Percentiles rank a stretch among this genome's conserved stretches.
Conservation (phyloP, 2,888 invertebrate species). For the Panopea generosa region DNA sequence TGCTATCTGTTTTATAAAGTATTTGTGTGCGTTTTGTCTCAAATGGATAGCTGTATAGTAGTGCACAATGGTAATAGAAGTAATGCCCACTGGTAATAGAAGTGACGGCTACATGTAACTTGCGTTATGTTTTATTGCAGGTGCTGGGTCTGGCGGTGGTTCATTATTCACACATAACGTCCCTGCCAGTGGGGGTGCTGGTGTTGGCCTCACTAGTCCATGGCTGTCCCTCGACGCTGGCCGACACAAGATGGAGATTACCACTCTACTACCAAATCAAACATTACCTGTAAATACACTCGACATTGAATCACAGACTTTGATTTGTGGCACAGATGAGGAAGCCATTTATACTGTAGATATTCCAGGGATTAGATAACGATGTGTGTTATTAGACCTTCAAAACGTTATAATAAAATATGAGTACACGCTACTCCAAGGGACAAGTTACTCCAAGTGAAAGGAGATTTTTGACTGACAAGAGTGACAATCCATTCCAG, state of each 20-base stretch:
- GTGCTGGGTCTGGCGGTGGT: slow-evolving; percentile 71
- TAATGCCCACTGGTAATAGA: no score
- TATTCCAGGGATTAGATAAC: slow-evolving; percentile 74
- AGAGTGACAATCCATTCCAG: background rate
- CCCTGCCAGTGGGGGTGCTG: slow-evolving; percentile 15
- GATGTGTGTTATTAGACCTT: no score
- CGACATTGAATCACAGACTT: slow-evolving; percentile 90
- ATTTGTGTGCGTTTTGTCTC: no score
- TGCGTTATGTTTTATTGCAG: no score
- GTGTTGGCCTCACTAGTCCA: slow-evolving; percentile 81
- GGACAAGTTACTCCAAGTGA: no score
- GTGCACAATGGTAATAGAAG: no score
- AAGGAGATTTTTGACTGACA: no score
- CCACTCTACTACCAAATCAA: slow-evolving; percentile 90
- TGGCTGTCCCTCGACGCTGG: slow-evolving; percentile 91
- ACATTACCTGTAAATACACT: slow-evolving; percentile 93
- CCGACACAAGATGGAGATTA: slow-evolving; percentile 89
- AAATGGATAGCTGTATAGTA: no score
- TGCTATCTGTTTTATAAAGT: no score
- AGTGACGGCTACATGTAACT: no score
- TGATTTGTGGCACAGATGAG: slow-evolving; percentile 94
- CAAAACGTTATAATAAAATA: background rate
- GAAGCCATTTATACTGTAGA: slow-evolving; percentile 93
- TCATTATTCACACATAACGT: slow-evolving; percentile 42
- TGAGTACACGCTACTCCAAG: background rate